phyloP scores from a whole-genome alignment of 2,797 vertebrate species.

The Dermochelys coriacea region DNA sequence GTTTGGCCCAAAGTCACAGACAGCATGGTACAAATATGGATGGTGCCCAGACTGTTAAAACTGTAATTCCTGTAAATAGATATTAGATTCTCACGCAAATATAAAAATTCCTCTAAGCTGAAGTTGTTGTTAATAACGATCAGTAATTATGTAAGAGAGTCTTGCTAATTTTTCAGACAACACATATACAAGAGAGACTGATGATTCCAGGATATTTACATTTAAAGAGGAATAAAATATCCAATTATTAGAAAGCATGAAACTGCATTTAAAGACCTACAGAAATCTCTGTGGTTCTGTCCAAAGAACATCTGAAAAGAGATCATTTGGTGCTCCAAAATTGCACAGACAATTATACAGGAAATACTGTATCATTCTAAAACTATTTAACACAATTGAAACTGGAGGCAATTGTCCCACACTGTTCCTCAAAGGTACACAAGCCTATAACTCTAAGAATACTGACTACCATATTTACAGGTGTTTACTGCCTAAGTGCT shows the following conservation, averaged over 20 bases:
- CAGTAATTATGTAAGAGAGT: not conserved
- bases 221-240: not conserved
- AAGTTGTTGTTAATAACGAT: too few species aligned
- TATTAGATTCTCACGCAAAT: not conserved
- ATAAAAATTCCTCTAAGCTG: not conserved
- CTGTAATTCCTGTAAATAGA: too few species aligned
- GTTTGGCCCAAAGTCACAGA: too few species aligned
- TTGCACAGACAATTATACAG: not conserved
- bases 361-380: not conserved
- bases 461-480: not conserved
- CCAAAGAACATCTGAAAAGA: not conserved
- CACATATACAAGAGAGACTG: too few species aligned
- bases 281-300: not conserved
- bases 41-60: not conserved
- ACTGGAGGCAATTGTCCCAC: not conserved
- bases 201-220: not conserved
- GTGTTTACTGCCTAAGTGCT: not conserved
- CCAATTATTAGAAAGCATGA: not conserved
- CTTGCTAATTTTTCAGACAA: not conserved
- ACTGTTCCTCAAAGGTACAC: not conserved
- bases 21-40: not conserved
- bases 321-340: not conserved
- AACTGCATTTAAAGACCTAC: not conserved
- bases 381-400: not conserved
- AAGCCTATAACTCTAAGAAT: not conserved